Conservation (phyloP, 2,888 invertebrate species). For the Ornithoptera alexandrae region DNA sequence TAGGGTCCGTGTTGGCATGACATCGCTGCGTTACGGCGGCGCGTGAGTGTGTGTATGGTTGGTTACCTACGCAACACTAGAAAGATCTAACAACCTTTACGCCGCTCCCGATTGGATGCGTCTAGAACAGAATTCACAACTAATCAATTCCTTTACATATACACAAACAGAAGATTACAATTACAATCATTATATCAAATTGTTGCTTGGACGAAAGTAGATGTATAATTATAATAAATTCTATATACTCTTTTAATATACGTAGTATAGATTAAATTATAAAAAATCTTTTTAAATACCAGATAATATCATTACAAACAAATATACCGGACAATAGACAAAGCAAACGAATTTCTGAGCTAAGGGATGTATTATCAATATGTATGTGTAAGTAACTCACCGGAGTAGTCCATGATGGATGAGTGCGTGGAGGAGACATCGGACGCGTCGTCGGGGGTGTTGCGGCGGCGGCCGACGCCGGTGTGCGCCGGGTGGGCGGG, state of each 20-base stretch:
- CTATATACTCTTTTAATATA: too few species aligned
- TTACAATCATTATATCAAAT: neutral
- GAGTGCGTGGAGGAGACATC: conserved; percentile 91
- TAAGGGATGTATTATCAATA: neutral
- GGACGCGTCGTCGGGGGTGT: conserved; percentile 89
- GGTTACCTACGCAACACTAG: conserved; percentile 51
- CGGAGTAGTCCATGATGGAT: conserved; percentile 93
- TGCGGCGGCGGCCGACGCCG: conserved; percentile 89
- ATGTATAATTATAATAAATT: neutral
- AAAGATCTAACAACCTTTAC: conserved; percentile 56
- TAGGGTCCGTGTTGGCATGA: conserved; percentile 64
- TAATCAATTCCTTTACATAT: conserved; percentile 24
- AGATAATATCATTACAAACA: too few species aligned
- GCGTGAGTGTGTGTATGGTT: conserved; percentile 29
- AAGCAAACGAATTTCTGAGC: neutral
- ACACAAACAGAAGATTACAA: neutral
- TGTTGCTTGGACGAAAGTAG: neutral
- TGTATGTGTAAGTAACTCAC: conserved; percentile 58
- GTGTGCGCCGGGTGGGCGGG: conserved; percentile 84
- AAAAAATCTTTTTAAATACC: too few species aligned
- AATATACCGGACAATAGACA: neutral
- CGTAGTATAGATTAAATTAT: too few species aligned
- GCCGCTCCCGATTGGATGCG: conserved; percentile 60
- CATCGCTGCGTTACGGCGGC: conserved; percentile 50
- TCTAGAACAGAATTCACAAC: conserved; percentile 43